A percentile compares a stretch with the other conserved stretches of the same genome.
Conservation (phyloP, 64 coral and sea anemone genomes). For the Trachythela sp. region DNA sequence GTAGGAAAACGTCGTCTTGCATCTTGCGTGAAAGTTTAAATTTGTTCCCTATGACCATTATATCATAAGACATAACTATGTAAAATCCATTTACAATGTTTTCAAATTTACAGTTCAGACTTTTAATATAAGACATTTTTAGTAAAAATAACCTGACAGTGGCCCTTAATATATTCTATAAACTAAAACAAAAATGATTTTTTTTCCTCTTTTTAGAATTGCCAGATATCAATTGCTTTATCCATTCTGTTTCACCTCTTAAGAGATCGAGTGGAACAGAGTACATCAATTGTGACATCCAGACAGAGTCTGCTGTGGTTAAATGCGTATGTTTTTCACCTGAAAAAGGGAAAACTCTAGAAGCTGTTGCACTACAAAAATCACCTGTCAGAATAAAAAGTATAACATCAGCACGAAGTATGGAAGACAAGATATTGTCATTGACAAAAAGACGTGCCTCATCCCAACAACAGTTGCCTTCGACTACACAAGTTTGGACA, state of each 20-base stretch:
- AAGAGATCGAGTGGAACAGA: constrained; percentile 33
- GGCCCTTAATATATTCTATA: no score
- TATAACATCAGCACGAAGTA: constrained; percentile 51
- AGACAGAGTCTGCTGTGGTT: constrained; percentile 51
- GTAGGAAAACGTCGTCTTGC: no score
- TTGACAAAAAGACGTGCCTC: constrained; percentile 66
- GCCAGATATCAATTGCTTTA: constrained; percentile 52
- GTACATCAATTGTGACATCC: constrained; percentile 68
- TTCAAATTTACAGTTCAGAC: no score
- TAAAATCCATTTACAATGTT: no score
- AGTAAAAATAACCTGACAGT: no score
- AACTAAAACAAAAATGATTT: no score
- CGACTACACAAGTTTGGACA: constrained; percentile 54
- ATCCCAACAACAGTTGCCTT: constrained; percentile 50
- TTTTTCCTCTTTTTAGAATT: no score
- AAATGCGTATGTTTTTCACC: constrained; percentile 66
- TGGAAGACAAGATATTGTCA: constrained; percentile 58
- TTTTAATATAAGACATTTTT: no score
- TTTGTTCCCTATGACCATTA: no score
- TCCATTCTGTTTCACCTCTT: constrained; percentile 62
- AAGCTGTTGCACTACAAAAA: constrained; percentile 52
- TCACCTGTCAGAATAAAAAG: constrained; percentile 62
- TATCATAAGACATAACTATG: no score
- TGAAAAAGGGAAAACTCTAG: constrained; percentile 57
- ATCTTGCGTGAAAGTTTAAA: no score